Evolutionary conservation across 2,888 invertebrate genomes (phyloP).

Genomic region (Antheraea yamamai): DNA sequence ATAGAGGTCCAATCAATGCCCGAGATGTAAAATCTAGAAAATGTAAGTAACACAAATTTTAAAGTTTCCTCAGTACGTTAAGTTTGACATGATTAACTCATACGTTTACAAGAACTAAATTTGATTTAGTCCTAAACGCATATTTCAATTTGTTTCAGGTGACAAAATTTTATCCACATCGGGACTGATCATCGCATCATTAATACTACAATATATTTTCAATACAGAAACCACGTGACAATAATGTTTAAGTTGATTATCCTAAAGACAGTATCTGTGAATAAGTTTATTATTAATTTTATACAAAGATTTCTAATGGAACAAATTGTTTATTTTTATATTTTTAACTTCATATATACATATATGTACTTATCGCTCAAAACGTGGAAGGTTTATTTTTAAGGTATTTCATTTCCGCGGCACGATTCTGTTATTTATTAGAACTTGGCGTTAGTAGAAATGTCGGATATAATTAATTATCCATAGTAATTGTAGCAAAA

Average conservation of each 20-base stretch:
- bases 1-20: background rate
- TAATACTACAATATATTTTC: slow-evolving; percentile 32
- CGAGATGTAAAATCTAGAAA: background rate
- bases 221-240: slow-evolving; percentile 44
- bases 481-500: background rate
- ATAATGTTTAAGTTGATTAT: background rate
- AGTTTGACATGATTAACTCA: too few species aligned
- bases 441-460: background rate
- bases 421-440: background rate
- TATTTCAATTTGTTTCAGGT: slow-evolving; percentile 18
- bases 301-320: background rate
- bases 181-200: slow-evolving; percentile 2
- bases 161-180: slow-evolving; percentile 10
- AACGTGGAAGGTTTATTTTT: background rate
- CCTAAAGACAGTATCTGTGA: background rate
- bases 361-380: slow-evolving; percentile 8
- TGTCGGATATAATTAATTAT: background rate
- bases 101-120: background rate
- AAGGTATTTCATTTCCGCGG: background rate
- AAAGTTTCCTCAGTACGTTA: too few species aligned
- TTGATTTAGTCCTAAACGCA: background rate
- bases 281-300: slow-evolving; percentile 2
- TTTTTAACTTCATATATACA: background rate
- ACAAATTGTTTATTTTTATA: background rate
- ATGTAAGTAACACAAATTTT: background rate